Evolutionary conservation across 1,140 invertebrate species (phyloP), one percentile per base, ranked within the genome.

Genomic region (Ceratitis capitata): DNA sequence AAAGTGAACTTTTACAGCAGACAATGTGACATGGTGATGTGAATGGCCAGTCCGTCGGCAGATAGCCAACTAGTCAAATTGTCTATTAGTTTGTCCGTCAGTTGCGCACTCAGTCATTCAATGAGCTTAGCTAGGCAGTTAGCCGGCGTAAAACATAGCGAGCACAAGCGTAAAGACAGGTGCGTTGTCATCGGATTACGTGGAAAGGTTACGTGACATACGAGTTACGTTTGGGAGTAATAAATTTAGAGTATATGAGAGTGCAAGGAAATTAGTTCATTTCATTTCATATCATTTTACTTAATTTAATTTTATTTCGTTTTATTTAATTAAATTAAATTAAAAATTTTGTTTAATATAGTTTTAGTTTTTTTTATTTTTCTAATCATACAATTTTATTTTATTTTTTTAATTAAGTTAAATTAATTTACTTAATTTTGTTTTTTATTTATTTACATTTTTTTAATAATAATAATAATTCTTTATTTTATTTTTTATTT

Each of bases 41-140:
- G 53, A 42, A 84, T 45, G 39, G 53, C 23, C 83, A n/a, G 53
- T 42, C 83, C 58, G 4, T 61, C 82, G 83, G 47, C 35, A 47
- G 56, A n/a, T 47, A 78, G 69, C 45, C 69, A 78, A 45, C 58
- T 64, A 32, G 58, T 64, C 12, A 32, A 64, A 5, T 61, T 26
- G 69, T 45, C 9, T 4, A 23, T 35, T 78, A 45, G 69, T 78
- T 12, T 2, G 69, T 45, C 9, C 42, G 69, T 26, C 39, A 74
- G 35, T 19, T 16, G 42, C 19, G 45, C 35, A 78, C 39, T 45
- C 39, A 78, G 35, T 47, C 69, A 78, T 39, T 78, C 69, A 78
- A 78, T 45, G 69, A 78, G 51, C 45, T 5, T 12, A n/a, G 61
- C 42, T 78, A 45, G 45, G 39, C 69, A 78, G 69, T 45, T 42